phyloP scores from a whole-genome alignment of 1,140 invertebrate species.

The Zelostemma sp. region DNA sequence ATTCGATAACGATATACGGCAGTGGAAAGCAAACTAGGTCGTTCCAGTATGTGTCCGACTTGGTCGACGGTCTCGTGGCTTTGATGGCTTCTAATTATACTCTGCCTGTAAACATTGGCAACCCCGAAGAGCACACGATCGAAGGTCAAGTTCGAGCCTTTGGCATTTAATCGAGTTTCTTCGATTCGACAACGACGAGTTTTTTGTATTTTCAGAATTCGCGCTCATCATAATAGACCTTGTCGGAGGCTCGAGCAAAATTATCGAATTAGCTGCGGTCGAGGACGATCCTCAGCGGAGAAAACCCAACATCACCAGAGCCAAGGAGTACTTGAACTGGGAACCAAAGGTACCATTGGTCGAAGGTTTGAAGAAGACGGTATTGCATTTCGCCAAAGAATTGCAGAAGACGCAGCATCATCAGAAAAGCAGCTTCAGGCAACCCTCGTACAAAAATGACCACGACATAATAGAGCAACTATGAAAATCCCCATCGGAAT shows the following conservation, averaged over 20 bases:
- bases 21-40: slow-evolving; percentile 96
- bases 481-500: slow-evolving; percentile 41
- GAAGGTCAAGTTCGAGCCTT: slow-evolving; percentile 78
- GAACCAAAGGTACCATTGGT: slow-evolving; percentile 90
- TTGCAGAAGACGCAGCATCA: slow-evolving; percentile 75
- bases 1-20: slow-evolving; percentile 97
- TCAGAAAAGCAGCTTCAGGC: slow-evolving; percentile 55
- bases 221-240: slow-evolving; percentile 91
- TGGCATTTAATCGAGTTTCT: slow-evolving; percentile 3
- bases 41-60: slow-evolving; percentile 98
- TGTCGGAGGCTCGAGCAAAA: slow-evolving; percentile 87
- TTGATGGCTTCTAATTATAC: slow-evolving; percentile 97
- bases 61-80: slow-evolving; percentile 93
- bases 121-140: slow-evolving; percentile 98
- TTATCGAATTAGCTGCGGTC: slow-evolving; percentile 85
- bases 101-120: slow-evolving; percentile 95
- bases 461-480: slow-evolving; percentile 69
- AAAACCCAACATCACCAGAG: slow-evolving; percentile 92
- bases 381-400: slow-evolving; percentile 92
- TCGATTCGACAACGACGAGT: too few species aligned
- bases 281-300: slow-evolving; percentile 97
- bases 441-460: slow-evolving; percentile 62
- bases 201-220: slow-evolving; percentile 93
- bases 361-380: slow-evolving; percentile 88
- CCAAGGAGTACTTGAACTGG: slow-evolving; percentile 90